phyloP scores from a whole-genome alignment of 2,888 invertebrate genomes.

The Acleris holmiana region DNA sequence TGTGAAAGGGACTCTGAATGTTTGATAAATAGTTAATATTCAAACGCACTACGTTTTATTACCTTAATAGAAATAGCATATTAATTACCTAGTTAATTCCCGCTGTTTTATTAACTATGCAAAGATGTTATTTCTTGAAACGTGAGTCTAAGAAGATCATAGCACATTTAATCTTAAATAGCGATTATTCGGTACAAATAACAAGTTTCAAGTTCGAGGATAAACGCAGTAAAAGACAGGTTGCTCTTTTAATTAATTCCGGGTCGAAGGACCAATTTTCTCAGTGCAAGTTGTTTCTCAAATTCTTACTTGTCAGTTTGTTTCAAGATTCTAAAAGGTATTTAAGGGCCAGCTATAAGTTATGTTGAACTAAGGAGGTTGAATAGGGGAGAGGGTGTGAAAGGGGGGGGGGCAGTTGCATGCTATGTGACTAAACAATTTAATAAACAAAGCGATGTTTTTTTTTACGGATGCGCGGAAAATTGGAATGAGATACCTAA shows the following conservation, averaged over 20 bases:
- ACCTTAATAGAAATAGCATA: slow-evolving; percentile 26
- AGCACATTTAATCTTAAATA: not conserved
- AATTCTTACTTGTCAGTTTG: not conserved
- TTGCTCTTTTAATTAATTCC: slow-evolving; percentile 5
- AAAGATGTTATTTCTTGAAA: not conserved
- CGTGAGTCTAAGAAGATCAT: not conserved
- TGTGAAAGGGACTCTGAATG: slow-evolving; percentile 17
- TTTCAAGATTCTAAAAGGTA: not conserved
- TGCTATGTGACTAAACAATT: no score
- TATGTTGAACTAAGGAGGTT: no score
- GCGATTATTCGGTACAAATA: not conserved
- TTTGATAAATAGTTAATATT: slow-evolving; percentile 28
- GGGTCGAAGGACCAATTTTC: slow-evolving; percentile 4
- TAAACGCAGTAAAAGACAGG: slow-evolving; percentile 1
- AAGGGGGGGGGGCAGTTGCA: no score
- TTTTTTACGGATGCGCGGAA: no score
- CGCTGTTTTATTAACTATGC: slow-evolving; percentile 10
- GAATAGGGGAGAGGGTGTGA: no score
- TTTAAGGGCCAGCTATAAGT: no score
- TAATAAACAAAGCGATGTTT: no score
- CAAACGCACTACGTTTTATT: slow-evolving; percentile 22
- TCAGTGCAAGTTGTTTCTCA: not conserved
- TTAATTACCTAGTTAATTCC: slow-evolving; percentile 27
- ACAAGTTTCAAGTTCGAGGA: not conserved
- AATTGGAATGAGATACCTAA: no score